Conservation (phyloP, 2,113 vertebrate species). For the Hoplias malabaricus region DNA sequence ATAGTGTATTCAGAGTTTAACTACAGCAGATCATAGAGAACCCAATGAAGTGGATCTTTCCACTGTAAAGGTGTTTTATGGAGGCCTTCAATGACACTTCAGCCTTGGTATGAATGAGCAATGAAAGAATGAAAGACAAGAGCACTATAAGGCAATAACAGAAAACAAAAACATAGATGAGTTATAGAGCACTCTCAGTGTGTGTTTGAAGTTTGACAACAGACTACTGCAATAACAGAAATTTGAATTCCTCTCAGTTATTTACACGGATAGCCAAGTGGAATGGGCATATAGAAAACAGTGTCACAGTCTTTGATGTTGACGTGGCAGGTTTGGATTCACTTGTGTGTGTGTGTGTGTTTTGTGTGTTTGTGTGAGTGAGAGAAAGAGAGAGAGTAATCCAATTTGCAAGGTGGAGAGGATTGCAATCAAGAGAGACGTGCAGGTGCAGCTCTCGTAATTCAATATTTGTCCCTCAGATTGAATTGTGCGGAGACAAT, state of each 20-base stretch:
- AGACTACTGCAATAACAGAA: not conserved
- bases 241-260: not conserved
- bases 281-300: not conserved
- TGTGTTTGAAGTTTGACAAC: not conserved
- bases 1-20: no score
- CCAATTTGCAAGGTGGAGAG: conserved; percentile 15
- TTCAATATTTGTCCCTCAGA: conserved; percentile 51
- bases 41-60: no score
- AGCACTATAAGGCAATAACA: conserved; percentile 1
- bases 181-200: no score
- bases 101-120: not conserved
- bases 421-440: conserved; percentile 44
- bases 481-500: conserved; percentile 44
- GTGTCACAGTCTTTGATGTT: conserved; percentile 12
- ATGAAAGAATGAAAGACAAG: conserved; percentile 1
- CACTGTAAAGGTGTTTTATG: not conserved
- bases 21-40: no score
- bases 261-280: not conserved
- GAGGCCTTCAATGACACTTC: not conserved
- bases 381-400: not conserved
- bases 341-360: not conserved
- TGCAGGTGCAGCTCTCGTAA: conserved; percentile 44
- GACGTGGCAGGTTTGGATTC: not conserved
- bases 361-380: not conserved
- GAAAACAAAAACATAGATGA: not conserved